A percentile compares a stretch with the other conserved stretches of the same genome.
Evolutionary conservation across 2,888 invertebrate species (phyloP).

Genomic region (Xiphydria camelus): DNA sequence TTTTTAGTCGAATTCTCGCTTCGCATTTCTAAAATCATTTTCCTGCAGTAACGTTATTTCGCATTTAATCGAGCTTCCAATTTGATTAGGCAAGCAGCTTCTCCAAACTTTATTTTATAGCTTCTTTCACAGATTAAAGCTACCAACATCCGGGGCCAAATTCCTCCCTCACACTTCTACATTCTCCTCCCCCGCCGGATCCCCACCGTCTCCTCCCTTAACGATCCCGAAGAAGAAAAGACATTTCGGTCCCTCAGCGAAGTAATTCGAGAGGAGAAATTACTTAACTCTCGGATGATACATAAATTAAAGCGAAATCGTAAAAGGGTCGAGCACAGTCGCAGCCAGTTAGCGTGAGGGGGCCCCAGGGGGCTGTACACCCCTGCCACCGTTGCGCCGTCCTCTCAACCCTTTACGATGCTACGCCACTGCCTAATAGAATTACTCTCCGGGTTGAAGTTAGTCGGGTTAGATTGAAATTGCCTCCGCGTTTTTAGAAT

Average conservation of each 20-base stretch:
- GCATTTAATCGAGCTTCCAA: too few relatives aligned
- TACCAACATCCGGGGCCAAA: too few relatives aligned
- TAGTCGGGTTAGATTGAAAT: constrained; percentile 32
- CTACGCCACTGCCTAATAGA: constrained; percentile 56
- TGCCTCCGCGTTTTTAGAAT: constrained; percentile 48
- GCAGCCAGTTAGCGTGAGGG: constrained; percentile 59
- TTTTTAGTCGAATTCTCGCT: too few relatives aligned
- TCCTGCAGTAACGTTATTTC: too few relatives aligned
- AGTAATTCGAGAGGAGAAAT: constrained; percentile 46
- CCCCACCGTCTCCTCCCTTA: too few relatives aligned
- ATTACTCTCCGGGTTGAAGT: constrained; percentile 54
- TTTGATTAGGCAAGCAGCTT: too few relatives aligned
- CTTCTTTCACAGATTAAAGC: too few relatives aligned
- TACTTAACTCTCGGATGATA: constrained; percentile 60
- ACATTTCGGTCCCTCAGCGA: constrained; percentile 6
- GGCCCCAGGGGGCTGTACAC: constrained; percentile 57
- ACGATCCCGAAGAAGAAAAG: too few relatives aligned
- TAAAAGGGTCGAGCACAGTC: constrained; percentile 54
- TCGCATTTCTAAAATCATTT: too few relatives aligned
- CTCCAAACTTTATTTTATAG: too few relatives aligned
- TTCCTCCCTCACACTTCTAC: too few relatives aligned
- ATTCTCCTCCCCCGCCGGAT: too few relatives aligned
- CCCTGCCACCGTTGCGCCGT: constrained; percentile 34
- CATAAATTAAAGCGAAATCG: constrained; percentile 58
- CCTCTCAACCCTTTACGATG: constrained; percentile 55